Conservation (phyloP, 2,797 vertebrate species). For the Phoeniculus purpureus region DNA sequence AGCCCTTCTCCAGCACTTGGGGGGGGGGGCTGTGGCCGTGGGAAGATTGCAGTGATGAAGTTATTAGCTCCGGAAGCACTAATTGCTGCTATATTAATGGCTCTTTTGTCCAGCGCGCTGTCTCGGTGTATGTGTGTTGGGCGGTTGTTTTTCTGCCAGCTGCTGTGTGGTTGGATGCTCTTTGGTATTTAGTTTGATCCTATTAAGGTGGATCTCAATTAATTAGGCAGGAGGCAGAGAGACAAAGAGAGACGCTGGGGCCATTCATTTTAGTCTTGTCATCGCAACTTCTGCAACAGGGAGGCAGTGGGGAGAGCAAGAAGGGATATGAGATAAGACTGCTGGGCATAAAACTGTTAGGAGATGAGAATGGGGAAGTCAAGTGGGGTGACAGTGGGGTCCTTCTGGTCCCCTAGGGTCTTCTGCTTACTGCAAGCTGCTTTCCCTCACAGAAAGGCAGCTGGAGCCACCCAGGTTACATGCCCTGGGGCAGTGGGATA, state of each 20-base stretch:
- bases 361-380: neutral
- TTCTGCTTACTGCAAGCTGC: neutral
- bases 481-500: neutral
- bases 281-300: neutral
- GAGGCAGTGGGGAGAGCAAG: neutral
- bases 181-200: conserved; percentile 58
- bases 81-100: neutral
- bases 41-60: neutral
- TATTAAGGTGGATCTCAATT: conserved; percentile 69
- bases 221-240: conserved; percentile 49
- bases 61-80: conserved; percentile 10
- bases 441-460: accelerated
- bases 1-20: accelerated
- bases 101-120: neutral
- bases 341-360: accelerated
- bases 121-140: neutral
- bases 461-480: neutral
- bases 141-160: conserved; percentile 38
- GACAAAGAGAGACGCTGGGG: neutral
- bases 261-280: conserved; percentile 37
- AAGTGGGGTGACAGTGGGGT: neutral
- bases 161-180: conserved; percentile 50
- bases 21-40: neutral
- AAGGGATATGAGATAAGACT: accelerated
- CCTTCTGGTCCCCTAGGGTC: neutral